Evolutionary conservation across 92 coral and sea anemone species (phyloP).

Genomic region (Epizoanthus illoricatus): DNA sequence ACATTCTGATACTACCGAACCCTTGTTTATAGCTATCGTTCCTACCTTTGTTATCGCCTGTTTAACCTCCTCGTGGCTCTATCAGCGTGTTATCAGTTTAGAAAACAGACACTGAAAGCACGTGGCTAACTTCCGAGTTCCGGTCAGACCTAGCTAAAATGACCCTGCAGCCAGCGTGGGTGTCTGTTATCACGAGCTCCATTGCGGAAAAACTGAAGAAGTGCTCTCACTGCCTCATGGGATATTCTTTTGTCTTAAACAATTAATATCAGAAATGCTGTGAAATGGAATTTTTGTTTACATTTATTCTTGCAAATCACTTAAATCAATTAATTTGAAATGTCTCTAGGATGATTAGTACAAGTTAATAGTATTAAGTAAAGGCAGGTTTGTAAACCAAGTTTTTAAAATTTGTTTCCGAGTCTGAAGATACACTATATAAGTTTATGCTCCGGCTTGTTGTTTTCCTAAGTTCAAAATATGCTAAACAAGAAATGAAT

Average conservation of each 20-base stretch:
- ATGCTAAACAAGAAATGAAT: not conserved
- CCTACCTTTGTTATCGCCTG: not conserved
- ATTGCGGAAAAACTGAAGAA: conserved; percentile 33
- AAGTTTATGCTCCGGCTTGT: not conserved
- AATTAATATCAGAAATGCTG: not conserved
- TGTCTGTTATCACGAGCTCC: not conserved
- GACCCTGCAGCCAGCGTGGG: conserved; percentile 4
- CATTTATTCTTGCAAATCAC: no score
- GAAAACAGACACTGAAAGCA: not conserved
- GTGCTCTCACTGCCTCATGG: conserved; percentile 14
- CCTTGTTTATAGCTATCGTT: not conserved
- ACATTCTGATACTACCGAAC: not conserved
- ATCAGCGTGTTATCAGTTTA: not conserved
- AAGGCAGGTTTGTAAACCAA: not conserved
- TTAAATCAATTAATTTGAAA: no score
- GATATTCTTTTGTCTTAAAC: conserved; percentile 14
- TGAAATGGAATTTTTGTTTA: not conserved
- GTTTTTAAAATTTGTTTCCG: not conserved
- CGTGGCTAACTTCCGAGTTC: not conserved
- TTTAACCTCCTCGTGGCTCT: not conserved
- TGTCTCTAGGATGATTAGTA: not conserved
- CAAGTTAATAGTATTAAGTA: not conserved
- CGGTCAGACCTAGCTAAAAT: not conserved
- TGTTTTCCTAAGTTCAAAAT: not conserved
- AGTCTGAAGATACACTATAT: not conserved